These are phyloP conservation scores for Hoplodrina ambigua DNA, from an alignment of 2,888 invertebrate genomes.

Conservation along the genomic window DNA sequence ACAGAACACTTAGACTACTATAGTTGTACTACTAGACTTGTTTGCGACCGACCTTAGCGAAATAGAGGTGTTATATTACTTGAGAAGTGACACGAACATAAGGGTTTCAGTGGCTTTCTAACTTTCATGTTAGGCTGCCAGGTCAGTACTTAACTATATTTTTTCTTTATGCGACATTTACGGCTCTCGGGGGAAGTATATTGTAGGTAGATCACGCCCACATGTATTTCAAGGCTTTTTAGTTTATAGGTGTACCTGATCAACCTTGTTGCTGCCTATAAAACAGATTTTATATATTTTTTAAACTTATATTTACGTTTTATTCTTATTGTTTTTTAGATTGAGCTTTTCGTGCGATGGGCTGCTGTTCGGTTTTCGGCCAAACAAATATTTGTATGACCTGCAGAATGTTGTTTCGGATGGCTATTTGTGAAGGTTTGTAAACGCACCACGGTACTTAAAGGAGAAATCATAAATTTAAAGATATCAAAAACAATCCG, in stretches of 20 bases:
- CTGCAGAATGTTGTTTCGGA: too few relatives aligned
- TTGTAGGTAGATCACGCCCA: constrained; percentile 18
- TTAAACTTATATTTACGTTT: not conserved
- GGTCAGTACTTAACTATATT: constrained; percentile 39
- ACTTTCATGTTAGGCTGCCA: constrained; percentile 33
- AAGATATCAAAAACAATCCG: too few relatives aligned
- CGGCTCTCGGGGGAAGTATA: constrained; percentile 22
- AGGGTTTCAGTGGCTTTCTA: constrained; percentile 28
- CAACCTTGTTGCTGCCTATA: constrained; percentile 7
- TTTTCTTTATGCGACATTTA: constrained; percentile 51
- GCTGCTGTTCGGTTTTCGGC: too few relatives aligned
- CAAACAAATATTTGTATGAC: too few relatives aligned
- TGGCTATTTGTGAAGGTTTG: too few relatives aligned
- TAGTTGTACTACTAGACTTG: too few relatives aligned
- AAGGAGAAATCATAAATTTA: too few relatives aligned
- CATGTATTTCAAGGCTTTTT: constrained; percentile 24
- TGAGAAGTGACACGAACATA: constrained; percentile 38
- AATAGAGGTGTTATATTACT: constrained; percentile 52
- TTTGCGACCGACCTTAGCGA: constrained; percentile 24
- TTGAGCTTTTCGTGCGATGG: too few relatives aligned
- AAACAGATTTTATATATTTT: not conserved
- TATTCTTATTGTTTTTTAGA: too few relatives aligned
- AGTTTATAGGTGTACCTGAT: constrained; percentile 8
- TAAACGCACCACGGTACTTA: too few relatives aligned
- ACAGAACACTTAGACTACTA: constrained; percentile 25